Evolutionary conservation across 2,888 invertebrate species (phyloP).

Genomic region (Mechanitis mazaeus): DNA sequence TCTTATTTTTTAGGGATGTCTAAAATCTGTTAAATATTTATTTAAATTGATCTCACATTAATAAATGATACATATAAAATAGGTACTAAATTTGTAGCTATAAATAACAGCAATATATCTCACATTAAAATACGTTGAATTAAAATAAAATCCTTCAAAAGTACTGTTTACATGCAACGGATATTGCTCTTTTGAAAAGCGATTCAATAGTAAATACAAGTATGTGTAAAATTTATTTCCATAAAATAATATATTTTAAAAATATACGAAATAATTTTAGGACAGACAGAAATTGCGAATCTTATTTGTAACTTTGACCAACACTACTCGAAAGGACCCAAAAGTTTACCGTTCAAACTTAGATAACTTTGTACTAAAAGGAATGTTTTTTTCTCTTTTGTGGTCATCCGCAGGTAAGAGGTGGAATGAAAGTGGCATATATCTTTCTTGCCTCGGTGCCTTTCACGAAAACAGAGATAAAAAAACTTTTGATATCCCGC

Average conservation of each 20-base stretch:
- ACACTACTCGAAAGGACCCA: constrained; percentile 24
- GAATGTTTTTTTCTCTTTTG: constrained; percentile 25
- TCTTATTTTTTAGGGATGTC: too few relatives aligned
- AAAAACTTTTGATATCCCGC: constrained; percentile 25
- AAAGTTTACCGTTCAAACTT: constrained; percentile 29
- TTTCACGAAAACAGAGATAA: constrained; percentile 29
- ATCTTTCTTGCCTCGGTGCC: constrained; percentile 32
- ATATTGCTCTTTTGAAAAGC: too few relatives aligned
- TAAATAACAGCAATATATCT: too few relatives aligned
- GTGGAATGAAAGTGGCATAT: constrained; percentile 30
- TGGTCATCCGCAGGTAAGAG: constrained; percentile 34
- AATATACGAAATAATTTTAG: constrained; percentile 10
- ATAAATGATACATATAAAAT: too few relatives aligned
- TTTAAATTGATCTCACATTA: too few relatives aligned
- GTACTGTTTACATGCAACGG: too few relatives aligned
- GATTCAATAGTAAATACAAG: too few relatives aligned
- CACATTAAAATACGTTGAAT: too few relatives aligned
- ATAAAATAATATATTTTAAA: neutral
- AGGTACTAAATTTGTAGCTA: too few relatives aligned
- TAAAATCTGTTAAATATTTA: too few relatives aligned
- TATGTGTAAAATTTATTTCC: neutral
- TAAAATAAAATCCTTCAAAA: too few relatives aligned
- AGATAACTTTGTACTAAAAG: constrained; percentile 28
- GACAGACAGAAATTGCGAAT: constrained; percentile 21
- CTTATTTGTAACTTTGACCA: constrained; percentile 30